Conservation (phyloP, 2,888 invertebrate species). For the Tachina grossa region DNA sequence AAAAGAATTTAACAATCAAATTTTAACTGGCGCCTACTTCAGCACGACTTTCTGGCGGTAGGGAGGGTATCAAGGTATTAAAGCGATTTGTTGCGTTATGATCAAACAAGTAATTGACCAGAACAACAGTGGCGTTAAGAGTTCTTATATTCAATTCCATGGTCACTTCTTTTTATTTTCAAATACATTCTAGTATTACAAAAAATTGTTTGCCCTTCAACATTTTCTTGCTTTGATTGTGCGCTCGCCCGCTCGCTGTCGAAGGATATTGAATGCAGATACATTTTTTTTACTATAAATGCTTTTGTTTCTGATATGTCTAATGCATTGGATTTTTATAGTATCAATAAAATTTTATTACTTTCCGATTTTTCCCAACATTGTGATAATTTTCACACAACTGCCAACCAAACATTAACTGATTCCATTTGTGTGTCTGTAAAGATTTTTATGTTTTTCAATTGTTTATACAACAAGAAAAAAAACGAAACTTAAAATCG, state of each 20-base stretch:
- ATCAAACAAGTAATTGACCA: conserved; percentile 46
- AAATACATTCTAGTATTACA: not conserved
- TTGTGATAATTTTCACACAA: conserved; percentile 74
- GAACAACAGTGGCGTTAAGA: conserved; percentile 51
- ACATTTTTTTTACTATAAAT: not conserved
- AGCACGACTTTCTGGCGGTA: not conserved
- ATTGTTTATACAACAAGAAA: conserved; percentile 18
- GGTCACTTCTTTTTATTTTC: conserved; percentile 42
- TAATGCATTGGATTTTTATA: conserved; percentile 72
- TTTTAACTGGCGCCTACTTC: not conserved
- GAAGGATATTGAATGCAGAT: not conserved
- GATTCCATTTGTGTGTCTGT: conserved; percentile 22
- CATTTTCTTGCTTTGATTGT: not conserved
- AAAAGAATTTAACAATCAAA: too few relatives aligned
- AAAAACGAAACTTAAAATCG: not conserved
- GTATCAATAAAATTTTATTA: conserved; percentile 75
- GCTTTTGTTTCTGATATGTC: not conserved
- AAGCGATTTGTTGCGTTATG: conserved; percentile 17
- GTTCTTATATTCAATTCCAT: conserved; percentile 35
- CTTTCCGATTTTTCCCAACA: conserved; percentile 71
- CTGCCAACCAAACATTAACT: conserved; percentile 52
- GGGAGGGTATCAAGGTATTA: conserved; percentile 23
- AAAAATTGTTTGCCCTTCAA: not conserved
- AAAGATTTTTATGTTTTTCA: conserved; percentile 44
- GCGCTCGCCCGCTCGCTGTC: not conserved